phyloP scores from a whole-genome alignment of 2,113 vertebrate species.

The Bos taurus region ARS-UCD2.0 NC_037332.1:62752001-62752500 shows the following conservation, averaged over 20 bases:
- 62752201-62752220: conserved; percentile 72
- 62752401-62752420: not conserved
- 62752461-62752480: not conserved
- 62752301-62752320: conserved; percentile 59
- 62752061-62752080: conserved; percentile 98
- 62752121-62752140: conserved; percentile 79
- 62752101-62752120: conserved; percentile 81
- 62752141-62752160: conserved; percentile 77
- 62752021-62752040: conserved; percentile 99
- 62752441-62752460: not conserved
- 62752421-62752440: not conserved
- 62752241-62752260: conserved; percentile 73
- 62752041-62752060: conserved; percentile 96
- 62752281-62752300: conserved; percentile 62
- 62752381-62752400: not conserved
- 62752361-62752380: not conserved
- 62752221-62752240: conserved; percentile 76
- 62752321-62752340: not conserved
- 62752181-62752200: conserved; percentile 82
- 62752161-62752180: conserved; percentile 81
- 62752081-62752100: conserved; percentile 97
- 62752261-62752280: conserved; percentile 83
- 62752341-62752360: not conserved
- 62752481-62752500: conserved; percentile 10
- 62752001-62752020: conserved; percentile 99